Evolutionary conservation across 2,888 invertebrate genomes (phyloP).

Genomic region (Stegophylla sp.): DNA sequence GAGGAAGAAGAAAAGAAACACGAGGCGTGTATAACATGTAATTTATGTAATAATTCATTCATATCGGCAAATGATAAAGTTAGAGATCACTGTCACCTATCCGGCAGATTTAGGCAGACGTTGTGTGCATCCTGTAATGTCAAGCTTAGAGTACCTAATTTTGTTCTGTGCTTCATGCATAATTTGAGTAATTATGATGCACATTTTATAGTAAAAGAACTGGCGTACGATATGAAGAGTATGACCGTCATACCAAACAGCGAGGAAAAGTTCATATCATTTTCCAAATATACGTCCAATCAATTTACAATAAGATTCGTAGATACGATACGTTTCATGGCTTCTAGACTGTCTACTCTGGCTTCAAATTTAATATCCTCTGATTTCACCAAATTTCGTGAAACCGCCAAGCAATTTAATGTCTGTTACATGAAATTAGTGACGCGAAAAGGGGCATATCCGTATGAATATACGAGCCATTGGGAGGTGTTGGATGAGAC

Average conservation of each 20-base stretch:
- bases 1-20: neutral
- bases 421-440: no score
- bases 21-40: neutral
- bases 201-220: neutral
- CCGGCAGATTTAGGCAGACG: neutral
- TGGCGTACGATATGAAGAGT: neutral
- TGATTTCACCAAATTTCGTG: no score
- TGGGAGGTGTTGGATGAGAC: no score
- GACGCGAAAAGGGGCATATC: no score
- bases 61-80: neutral
- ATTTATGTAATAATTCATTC: neutral
- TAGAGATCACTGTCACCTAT: neutral
- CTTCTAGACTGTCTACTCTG: constrained; percentile 45
- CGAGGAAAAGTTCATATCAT: constrained; percentile 64
- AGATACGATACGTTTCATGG: constrained; percentile 55
- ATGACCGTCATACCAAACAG: constrained; percentile 62
- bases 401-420: no score
- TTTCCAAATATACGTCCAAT: constrained; percentile 61
- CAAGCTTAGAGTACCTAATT: neutral
- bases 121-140: neutral
- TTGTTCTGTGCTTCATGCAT: neutral
- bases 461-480: no score
- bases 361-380: no score
- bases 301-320: constrained; percentile 33
- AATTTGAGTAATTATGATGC: neutral